These are phyloP conservation scores for Spea multiplicata DNA, from an alignment of 2,113 vertebrate genomes.

Conservation along the genomic window DNA sequence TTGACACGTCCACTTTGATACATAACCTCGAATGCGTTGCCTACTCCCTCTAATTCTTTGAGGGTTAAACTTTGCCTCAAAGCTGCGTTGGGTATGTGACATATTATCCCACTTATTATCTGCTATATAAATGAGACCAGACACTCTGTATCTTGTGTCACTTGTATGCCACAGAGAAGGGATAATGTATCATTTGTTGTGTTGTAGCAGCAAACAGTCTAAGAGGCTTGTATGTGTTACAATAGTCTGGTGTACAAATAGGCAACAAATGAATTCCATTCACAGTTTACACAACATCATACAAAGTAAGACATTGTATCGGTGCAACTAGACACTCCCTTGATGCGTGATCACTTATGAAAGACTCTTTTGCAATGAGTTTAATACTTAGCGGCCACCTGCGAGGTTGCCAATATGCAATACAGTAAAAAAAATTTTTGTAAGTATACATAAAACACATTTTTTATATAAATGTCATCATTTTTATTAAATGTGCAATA, in stretches of 20 bases:
- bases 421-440: too few relatives aligned
- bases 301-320: neutral
- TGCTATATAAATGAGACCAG: conserved; percentile 15
- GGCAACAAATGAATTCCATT: neutral
- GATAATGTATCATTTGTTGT: conserved; percentile 30
- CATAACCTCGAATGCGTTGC: neutral
- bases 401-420: too few relatives aligned
- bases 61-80: neutral
- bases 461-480: too few relatives aligned
- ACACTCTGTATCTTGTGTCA: conserved; percentile 18
- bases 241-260: neutral
- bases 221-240: neutral
- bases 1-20: too few relatives aligned
- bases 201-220: conserved; percentile 4
- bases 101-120: conserved; percentile 24
- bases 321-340: neutral
- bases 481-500: too few relatives aligned
- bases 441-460: too few relatives aligned
- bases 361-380: neutral
- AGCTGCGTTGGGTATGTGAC: conserved; percentile 25
- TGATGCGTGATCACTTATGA: neutral
- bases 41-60: neutral
- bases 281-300: neutral
- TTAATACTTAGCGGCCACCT: too few relatives aligned
- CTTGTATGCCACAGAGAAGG: conserved; percentile 19